Percentiles rank a stretch among this genome's conserved stretches.
Conservation (phyloP, 2,113 vertebrate genomes). For the Neopipo cinnamomea region DNA sequence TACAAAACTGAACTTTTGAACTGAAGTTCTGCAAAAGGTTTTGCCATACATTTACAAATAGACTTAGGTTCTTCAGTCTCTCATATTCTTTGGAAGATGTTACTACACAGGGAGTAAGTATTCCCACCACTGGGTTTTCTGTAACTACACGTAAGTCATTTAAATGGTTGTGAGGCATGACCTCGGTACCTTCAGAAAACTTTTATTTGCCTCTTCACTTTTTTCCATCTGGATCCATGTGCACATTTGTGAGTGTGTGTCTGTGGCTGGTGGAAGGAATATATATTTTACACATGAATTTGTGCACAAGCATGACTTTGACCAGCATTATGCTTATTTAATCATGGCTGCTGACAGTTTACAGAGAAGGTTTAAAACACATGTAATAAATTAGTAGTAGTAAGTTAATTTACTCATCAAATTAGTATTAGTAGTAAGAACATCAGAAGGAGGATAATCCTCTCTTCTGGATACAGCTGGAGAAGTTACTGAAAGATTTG, state of each 20-base stretch:
- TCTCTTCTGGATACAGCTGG: too few relatives aligned
- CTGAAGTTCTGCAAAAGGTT: neutral
- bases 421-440: too few relatives aligned
- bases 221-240: neutral
- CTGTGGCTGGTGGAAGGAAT: neutral
- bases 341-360: neutral
- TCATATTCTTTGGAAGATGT: neutral
- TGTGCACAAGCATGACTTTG: accelerated
- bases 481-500: too few relatives aligned
- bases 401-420: too few relatives aligned
- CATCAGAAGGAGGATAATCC: too few relatives aligned
- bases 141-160: neutral
- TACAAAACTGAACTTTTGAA: neutral
- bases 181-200: neutral
- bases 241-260: neutral
- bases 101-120: neutral
- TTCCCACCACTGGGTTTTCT: neutral
- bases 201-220: neutral
- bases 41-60: neutral
- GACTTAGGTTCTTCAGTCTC: neutral
- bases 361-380: neutral
- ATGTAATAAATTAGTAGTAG: too few relatives aligned
- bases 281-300: neutral
- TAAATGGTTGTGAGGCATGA: neutral
- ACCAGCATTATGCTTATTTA: neutral